Evolutionary conservation across 1,140 invertebrate genomes (phyloP).

Genomic region (Agrypnia vestita): DNA sequence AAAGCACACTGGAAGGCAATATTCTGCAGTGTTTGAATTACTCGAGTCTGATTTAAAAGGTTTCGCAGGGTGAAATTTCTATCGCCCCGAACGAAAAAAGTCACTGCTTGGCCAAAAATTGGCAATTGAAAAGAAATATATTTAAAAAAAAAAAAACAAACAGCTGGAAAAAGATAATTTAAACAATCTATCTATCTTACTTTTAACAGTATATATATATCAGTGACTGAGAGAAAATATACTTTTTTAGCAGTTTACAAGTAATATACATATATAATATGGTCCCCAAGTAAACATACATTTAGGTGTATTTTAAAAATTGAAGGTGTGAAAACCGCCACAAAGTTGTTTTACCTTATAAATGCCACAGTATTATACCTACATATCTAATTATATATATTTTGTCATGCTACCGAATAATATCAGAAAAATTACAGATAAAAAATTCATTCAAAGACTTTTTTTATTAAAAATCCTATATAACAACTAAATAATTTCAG

Average conservation of each 20-base stretch:
- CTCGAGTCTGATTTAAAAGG: not conserved
- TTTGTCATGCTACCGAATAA: no score
- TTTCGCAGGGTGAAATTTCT: not conserved
- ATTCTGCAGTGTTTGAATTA: conserved; percentile 16
- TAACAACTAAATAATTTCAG: no score
- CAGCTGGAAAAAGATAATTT: no score
- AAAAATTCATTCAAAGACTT: no score
- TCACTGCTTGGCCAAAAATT: not conserved
- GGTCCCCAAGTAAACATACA: not conserved
- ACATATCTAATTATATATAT: no score
- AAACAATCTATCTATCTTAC: no score
- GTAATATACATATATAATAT: not conserved
- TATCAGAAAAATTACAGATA: no score
- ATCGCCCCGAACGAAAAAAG: not conserved
- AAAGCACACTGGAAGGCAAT: not conserved
- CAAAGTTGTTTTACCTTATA: no score
- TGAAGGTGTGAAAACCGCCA: no score
- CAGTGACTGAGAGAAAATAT: not conserved
- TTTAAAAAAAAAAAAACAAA: no score
- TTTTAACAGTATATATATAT: not conserved
- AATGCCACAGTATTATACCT: no score
- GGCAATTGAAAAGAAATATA: not conserved
- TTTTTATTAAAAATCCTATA: no score
- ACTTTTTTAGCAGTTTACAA: not conserved
- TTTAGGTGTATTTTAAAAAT: not conserved